Evolutionary conservation across 2,113 vertebrate species (phyloP), one percentile per base, ranked within the genome.

Genomic region (Chaetorhynchus papuensis): DNA sequence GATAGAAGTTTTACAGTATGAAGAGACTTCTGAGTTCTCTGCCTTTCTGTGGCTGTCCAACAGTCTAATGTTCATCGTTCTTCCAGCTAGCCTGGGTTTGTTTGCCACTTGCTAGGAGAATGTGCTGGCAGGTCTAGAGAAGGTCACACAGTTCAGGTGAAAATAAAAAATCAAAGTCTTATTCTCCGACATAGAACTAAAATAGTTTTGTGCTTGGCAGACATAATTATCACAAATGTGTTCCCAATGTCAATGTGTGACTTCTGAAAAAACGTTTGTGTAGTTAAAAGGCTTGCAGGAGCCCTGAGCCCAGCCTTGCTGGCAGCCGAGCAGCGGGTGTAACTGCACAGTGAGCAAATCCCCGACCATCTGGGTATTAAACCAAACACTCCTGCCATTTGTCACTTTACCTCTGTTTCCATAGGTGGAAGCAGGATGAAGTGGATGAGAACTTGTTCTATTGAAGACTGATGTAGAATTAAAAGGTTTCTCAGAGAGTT

Each of bases 321-420:
- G 71, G 83, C 59, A 87, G 72, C 56, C 68, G 70, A 44, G 79
- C 75, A 50, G 79, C 79, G 70, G 84, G 33, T 96, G 61, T 68
- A 19, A 28, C 39, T 41, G 52, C 41, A 35, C 47, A 21, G 8
- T 6, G 35, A 91, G 71, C 59, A 92, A 69, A 90, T 90, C 83
- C 71, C 63, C 15, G 3, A 27, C 88, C 82, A 47, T 74, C 88
- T 83, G 88, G 53, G 66, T 49, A 1, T 45, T 45, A 22, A 47
- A 59, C 11, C 56, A 71, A 50, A 15, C 85, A 9, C 68, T 61
- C 53, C 63, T 86, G 74, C 76, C 66, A 3, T 66, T 83, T 66
- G 83, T 42, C 71, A 47, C 66, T 61, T n/a, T 4, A 49, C 18
- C 11, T 2, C 44, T 8, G 0, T 52, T 69, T 47, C 44, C 60